Evolutionary conservation across 1,140 invertebrate species (phyloP), one percentile per base, ranked within the genome.

Genomic region (Bactericera cockerelli): DNA sequence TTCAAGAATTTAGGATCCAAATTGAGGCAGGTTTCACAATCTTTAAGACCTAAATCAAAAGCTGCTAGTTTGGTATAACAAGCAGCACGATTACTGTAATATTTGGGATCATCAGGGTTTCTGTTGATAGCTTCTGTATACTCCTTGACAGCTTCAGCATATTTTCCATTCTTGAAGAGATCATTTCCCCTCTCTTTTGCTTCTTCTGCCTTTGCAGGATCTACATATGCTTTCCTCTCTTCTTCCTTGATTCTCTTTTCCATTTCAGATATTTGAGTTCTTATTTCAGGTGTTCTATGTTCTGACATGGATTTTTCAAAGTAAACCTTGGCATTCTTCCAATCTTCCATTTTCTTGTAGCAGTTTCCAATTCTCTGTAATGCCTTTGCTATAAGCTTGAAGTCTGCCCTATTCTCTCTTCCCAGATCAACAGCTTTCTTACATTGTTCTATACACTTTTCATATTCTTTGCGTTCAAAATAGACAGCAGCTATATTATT

Each of bases 51-150:
- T 36, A 98, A 75, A 74, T 91, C 88, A 71, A 99, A 99, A 25
- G 98, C 97, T 42, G 93, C 90, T 60, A 99, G 74, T 76, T 98
- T 99, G 0, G 93, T 95, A 71, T 98, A 98, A 72, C 94, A 98
- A 0, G 95, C 95, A 31, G 95, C 95, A 61, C 97, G 79, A 72
- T 99, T 99, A 65, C 93, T 97, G 73, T 96, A 99, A 61, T 98
- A 75, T 72, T 97, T 98, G 0, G 93, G 81, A 70, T 99, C 95
- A 64, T 95, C 88, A 0, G 96, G 97, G 75, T 99, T 98, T 55
- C 97, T 79, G 66, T 83, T 85, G 54, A 99, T 92, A 0, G 96
- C 96, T 75, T 99, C 95, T 2, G 87, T 81, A 70, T 99, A 97
- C 71, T 93, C 88, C 69, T 93, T 97, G 16, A 99, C 82, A 1